phyloP scores from a whole-genome alignment of 2,113 vertebrate species.

The Acanthisitta chloris region DNA sequence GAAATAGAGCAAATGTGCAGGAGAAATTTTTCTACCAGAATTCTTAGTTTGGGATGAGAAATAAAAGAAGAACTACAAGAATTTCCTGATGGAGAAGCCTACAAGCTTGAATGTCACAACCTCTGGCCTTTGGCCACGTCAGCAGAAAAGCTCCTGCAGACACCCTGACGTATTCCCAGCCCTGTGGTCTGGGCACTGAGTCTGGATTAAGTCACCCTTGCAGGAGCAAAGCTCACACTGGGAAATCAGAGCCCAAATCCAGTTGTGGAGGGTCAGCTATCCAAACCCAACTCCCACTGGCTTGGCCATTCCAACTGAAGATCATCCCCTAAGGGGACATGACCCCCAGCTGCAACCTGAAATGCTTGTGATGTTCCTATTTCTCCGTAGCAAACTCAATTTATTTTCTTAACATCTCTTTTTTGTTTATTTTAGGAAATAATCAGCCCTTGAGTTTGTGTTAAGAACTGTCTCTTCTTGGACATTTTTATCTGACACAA shows the following conservation, averaged over 20 bases:
- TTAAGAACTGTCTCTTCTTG: neutral
- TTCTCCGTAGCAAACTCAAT: neutral
- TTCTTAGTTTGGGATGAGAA: neutral
- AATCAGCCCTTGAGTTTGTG: neutral
- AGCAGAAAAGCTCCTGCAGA: neutral
- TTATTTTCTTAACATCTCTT: neutral
- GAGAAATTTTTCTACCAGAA: neutral
- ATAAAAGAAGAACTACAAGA: neutral
- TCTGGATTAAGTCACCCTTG: neutral
- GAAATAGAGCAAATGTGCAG: neutral
- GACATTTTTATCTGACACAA: constrained; percentile 37
- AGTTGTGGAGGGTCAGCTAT: neutral
- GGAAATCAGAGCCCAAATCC: neutral
- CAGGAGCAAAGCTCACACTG: neutral
- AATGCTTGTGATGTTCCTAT: accelerated
- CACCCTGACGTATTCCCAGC: neutral
- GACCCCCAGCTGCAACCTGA: neutral
- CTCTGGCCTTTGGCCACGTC: neutral
- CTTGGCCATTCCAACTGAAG: neutral
- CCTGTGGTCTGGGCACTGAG: neutral
- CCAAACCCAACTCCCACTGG: neutral
- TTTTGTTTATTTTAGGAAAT: neutral
- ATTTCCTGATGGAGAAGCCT: neutral
- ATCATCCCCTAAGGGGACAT: accelerated
- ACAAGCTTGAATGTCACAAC: neutral